phyloP scores from a whole-genome alignment of 2,888 invertebrate species.

The Drosophila pegasa region DNA sequence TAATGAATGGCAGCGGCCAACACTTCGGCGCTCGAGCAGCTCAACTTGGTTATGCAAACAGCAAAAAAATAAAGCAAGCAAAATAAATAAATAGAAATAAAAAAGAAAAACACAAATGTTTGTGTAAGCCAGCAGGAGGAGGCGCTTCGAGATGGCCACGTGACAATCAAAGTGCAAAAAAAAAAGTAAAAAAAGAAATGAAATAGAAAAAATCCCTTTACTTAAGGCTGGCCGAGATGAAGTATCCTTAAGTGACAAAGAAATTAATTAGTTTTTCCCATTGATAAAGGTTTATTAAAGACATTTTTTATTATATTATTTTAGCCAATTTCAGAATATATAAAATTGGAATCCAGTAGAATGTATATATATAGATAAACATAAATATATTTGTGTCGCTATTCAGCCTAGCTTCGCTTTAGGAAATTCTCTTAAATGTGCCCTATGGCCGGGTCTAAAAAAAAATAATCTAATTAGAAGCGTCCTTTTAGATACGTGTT shows the following conservation, averaged over 20 bases:
- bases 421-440: not conserved
- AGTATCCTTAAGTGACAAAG: not conserved
- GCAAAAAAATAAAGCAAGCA: constrained; percentile 15
- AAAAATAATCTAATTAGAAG: constrained; percentile 2
- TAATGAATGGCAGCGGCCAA: constrained; percentile 66
- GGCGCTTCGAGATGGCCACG: constrained; percentile 36
- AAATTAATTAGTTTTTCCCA: not conserved
- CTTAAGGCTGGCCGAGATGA: not conserved
- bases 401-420: not conserved
- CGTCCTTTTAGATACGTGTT: not conserved
- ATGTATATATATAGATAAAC: not conserved
- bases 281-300: not conserved
- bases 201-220: not conserved
- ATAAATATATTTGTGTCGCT: not conserved
- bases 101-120: constrained; percentile 10
- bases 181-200: constrained; percentile 4
- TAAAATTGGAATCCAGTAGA: no score
- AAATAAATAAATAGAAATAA: constrained; percentile 12
- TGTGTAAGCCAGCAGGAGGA: constrained; percentile 4
- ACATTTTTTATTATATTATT: not conserved
- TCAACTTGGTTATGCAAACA: constrained; percentile 63
- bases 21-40: constrained; percentile 45
- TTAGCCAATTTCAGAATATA: not conserved
- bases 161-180: constrained; percentile 30
- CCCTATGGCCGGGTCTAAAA: not conserved